Evolutionary conservation across 2,113 vertebrate genomes (phyloP).

Genomic region (Xenopus laevis): DNA sequence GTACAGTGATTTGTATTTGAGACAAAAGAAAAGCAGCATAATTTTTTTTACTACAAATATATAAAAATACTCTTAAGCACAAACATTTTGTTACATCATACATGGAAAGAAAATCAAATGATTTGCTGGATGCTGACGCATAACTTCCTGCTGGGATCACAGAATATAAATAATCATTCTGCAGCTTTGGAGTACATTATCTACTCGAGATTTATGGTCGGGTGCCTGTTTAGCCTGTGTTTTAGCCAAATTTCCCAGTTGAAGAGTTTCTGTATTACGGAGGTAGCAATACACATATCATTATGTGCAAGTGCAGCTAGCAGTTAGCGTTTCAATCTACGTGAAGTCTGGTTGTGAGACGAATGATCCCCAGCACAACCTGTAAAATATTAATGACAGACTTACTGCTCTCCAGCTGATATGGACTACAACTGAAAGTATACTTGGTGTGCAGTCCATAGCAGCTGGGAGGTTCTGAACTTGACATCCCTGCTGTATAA

Average conservation of each 20-base stretch:
- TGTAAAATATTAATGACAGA: not conserved
- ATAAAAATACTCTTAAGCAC: conserved; percentile 17
- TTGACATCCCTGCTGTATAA: not conserved
- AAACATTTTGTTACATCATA: not conserved
- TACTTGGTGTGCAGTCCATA: not conserved
- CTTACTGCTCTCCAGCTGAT: not conserved
- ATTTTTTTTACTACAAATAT: conserved; percentile 11
- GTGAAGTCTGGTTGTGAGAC: conserved; percentile 4
- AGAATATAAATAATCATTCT: conserved; percentile 2
- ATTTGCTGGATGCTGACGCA: not conserved
- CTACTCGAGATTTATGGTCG: not conserved
- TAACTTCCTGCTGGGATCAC: not conserved
- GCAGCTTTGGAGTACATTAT: not conserved
- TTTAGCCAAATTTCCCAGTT: conserved; percentile 7
- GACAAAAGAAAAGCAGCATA: not conserved
- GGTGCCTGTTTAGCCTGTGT: not conserved
- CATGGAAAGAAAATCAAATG: not conserved
- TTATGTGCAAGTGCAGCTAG: conserved; percentile 4
- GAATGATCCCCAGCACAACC: not conserved
- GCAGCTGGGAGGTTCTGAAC: not conserved
- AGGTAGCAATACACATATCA: conserved; percentile 25
- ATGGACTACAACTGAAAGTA: not conserved
- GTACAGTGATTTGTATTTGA: not conserved
- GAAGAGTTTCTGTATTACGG: conserved; percentile 11
- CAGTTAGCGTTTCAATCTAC: conserved; percentile 30